Percentiles rank a stretch among this genome's conserved stretches.
Conservation (phyloP, 2,888 invertebrate species). For the Byasa hedistus region DNA sequence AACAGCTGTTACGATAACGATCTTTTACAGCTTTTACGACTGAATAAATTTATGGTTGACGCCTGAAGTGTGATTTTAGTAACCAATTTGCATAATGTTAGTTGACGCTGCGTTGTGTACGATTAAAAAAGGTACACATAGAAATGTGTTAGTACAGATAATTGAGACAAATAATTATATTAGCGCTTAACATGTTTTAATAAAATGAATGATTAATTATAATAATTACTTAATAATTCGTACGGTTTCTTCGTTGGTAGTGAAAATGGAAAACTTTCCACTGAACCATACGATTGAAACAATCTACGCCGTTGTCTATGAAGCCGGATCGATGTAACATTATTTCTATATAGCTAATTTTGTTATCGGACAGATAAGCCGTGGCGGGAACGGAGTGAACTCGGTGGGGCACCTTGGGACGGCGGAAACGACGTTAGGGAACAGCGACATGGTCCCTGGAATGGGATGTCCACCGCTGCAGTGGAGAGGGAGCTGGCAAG, state of each 20-base stretch:
- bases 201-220: not conserved
- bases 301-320: conserved; percentile 37
- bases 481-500: conserved; percentile 26
- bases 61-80: conserved; percentile 35
- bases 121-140: conserved; percentile 20
- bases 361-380: conserved; percentile 74
- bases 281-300: conserved; percentile 33
- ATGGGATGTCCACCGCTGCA: conserved; percentile 31
- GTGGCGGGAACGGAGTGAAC: conserved; percentile 58
- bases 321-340: conserved; percentile 62
- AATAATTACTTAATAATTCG: not conserved
- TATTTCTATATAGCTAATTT: conserved; percentile 63
- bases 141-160: not conserved
- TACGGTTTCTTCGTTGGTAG: not conserved
- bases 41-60: conserved; percentile 42
- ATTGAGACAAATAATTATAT: too few relatives aligned
- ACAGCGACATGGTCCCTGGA: conserved; percentile 38
- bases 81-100: conserved; percentile 56
- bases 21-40: conserved; percentile 44
- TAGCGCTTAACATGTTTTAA: too few relatives aligned
- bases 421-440: conserved; percentile 40
- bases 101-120: conserved; percentile 39
- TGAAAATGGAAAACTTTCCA: conserved; percentile 27
- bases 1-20: conserved; percentile 36
- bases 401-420: conserved; percentile 54